Evolutionary conservation across 2,888 invertebrate species (phyloP).

Genomic region (Hirtodrosophila duncani): DNA sequence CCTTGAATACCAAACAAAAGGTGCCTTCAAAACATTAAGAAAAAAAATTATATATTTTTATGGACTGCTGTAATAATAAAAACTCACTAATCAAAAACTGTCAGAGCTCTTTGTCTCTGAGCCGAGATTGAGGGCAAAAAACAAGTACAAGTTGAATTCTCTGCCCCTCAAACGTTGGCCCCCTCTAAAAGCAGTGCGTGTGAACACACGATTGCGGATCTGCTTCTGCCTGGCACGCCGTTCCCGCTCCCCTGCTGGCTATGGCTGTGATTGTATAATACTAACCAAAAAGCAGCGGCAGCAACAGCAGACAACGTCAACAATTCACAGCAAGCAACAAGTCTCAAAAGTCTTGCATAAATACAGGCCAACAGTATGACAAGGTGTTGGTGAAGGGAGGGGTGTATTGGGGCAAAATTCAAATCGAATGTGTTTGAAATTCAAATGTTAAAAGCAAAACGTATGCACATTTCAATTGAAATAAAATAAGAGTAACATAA

Average conservation of each 20-base stretch:
- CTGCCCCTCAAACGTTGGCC: too few species aligned
- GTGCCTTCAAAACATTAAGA: slow-evolving; percentile 23
- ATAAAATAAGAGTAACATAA: slow-evolving; percentile 6
- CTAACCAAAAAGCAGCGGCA: slow-evolving; percentile 49
- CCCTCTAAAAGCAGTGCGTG: too few species aligned
- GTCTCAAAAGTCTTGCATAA: slow-evolving; percentile 59
- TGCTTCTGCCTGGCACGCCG: too few species aligned
- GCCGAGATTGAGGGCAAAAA: too few species aligned
- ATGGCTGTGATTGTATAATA: slow-evolving; percentile 60
- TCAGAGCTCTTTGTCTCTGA: too few species aligned
- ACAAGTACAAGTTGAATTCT: too few species aligned
- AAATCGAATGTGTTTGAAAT: slow-evolving; percentile 52
- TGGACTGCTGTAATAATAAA: too few species aligned
- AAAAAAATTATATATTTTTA: too few species aligned
- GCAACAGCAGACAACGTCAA: slow-evolving; percentile 18
- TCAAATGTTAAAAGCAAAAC: slow-evolving; percentile 47
- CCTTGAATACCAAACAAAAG: slow-evolving; percentile 15
- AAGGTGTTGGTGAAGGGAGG: not conserved
- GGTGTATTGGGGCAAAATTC: not conserved
- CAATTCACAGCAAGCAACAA: slow-evolving; percentile 53
- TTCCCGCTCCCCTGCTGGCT: slow-evolving; percentile 8
- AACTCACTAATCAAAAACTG: too few species aligned
- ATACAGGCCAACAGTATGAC: slow-evolving; percentile 15
- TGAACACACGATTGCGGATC: too few species aligned
- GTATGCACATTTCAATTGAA: slow-evolving; percentile 30